Conservation (phyloP, 1,140 invertebrate genomes). For the Drosophila saltans region DNA sequence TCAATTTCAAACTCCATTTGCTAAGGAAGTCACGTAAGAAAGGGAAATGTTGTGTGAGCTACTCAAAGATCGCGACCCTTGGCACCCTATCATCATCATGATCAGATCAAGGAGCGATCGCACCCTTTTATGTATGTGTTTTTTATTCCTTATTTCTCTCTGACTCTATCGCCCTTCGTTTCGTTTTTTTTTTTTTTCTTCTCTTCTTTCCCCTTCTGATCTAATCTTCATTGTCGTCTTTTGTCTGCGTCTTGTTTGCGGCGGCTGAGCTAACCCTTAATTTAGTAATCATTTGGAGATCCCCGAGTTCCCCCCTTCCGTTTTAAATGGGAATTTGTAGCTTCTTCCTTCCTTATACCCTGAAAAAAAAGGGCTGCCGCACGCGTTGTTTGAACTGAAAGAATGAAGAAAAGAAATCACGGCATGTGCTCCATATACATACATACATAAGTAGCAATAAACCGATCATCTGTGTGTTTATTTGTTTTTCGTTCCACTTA, state of each 20-base stretch:
- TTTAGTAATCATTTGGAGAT: slow-evolving; percentile 61
- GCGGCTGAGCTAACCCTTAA: slow-evolving; percentile 62
- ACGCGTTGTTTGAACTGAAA: slow-evolving; percentile 39
- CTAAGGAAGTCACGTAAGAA: slow-evolving; percentile 15
- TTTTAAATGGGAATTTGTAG: slow-evolving; percentile 20
- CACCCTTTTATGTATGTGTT: slow-evolving; percentile 54
- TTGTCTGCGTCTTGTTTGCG: slow-evolving; percentile 51
- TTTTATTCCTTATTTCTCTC: background rate
- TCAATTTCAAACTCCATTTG: slow-evolving; percentile 57
- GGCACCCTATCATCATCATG: slow-evolving; percentile 41
- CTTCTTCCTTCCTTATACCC: slow-evolving; percentile 40
- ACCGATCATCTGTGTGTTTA: slow-evolving; percentile 33
- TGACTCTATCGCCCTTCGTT: slow-evolving; percentile 42
- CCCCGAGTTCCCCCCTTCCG: slow-evolving; percentile 36
- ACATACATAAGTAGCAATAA: slow-evolving; percentile 33
- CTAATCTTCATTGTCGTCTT: slow-evolving; percentile 43
- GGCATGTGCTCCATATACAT: slow-evolving; percentile 61
- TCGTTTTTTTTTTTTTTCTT: background rate
- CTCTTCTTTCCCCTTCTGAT: slow-evolving; percentile 40
- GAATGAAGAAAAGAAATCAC: slow-evolving; percentile 40
- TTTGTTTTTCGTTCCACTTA: slow-evolving; percentile 44
- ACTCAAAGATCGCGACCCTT: slow-evolving; percentile 73
- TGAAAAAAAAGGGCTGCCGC: slow-evolving; percentile 53
- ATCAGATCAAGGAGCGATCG: slow-evolving; percentile 38
- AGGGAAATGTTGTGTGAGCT: slow-evolving; percentile 60